These are phyloP conservation scores for Ispidina picta DNA, from an alignment of 2,797 vertebrate species.

Conservation along the genomic window DNA sequence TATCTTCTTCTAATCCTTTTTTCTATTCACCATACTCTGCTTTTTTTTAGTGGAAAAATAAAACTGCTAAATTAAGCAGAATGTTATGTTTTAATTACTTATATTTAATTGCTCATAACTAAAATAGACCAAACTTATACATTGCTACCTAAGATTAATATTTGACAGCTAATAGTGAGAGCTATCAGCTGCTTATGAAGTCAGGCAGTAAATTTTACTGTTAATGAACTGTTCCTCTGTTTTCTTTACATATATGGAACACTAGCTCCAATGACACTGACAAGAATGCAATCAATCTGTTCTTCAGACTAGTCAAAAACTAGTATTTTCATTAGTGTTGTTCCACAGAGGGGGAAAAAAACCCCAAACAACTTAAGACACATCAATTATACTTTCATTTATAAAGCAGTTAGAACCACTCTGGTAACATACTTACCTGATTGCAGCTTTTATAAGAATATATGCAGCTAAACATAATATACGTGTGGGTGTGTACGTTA, in stretches of 20 bases:
- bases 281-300: neutral
- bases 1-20: constrained; percentile 7
- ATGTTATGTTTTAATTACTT: neutral
- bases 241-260: neutral
- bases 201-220: constrained; percentile 28
- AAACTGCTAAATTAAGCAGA: neutral
- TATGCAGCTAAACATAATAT: neutral
- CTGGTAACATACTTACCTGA: neutral
- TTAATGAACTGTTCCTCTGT: constrained; percentile 7
- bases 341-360: neutral
- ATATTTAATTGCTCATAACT: neutral
- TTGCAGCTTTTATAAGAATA: neutral
- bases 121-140: neutral
- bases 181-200: constrained; percentile 6
- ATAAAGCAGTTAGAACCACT: neutral
- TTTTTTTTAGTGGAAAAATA: constrained; percentile 33
- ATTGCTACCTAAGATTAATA: constrained; percentile 20
- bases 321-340: neutral
- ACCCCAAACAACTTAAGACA: neutral
- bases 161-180: constrained; percentile 50
- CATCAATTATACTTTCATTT: neutral
- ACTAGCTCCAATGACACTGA: neutral
- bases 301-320: neutral
- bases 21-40: constrained; percentile 1
- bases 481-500: neutral